Evolutionary conservation across 2,888 invertebrate genomes (phyloP), one percentile per base, ranked within the genome.

Genomic region (Lacanobia wlatinum): DNA sequence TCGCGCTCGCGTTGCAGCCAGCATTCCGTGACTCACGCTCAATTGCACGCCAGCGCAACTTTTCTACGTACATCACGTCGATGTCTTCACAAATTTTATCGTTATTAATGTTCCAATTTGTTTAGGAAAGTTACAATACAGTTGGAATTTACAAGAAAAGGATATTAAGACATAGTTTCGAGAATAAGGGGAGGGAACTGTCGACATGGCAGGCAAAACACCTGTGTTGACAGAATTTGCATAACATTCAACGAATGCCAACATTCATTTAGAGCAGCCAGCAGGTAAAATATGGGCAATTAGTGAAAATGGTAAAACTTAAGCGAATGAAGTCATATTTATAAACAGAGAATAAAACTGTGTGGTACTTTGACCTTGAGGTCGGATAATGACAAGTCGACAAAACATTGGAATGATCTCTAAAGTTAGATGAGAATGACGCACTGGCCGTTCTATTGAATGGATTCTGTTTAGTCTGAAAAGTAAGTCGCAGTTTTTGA

Each of bases 311-410:
- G 79, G 69, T 85, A 88, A 88, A 88, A 88, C 78, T 82, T 81
- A 79, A 83, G 74, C 67, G 77, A 80, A 86, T 91, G 91, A 91
- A 88, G 88, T 91, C 91, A 91, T 89, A 85, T 89, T 88, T 90
- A 89, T 88, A 87, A 83, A 84, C 84, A 84, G 84, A 84, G 82
- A 76, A 83, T 84, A 74, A 87, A 84, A 83, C 81, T 67, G 73
- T 78, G 76, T 79, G 58, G 80, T 74, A 83, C 81, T 70, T 72
- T 76, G 84, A 86, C 90, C 90, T 90, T 90, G 90, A 79, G 82
- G 82, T 83, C 63, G 74, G 73, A 80, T 86, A 87, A 89, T 86
- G 87, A 87, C 87, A 87, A 84, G 76, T 82, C 84, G 76, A 87
- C 87, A 84, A 84, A 75, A 80, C 77, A 84, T 84, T 85, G 70